Evolutionary conservation across 2,888 invertebrate species (phyloP), one percentile per base, ranked within the genome.

Genomic region (Vanessa cardui): DNA sequence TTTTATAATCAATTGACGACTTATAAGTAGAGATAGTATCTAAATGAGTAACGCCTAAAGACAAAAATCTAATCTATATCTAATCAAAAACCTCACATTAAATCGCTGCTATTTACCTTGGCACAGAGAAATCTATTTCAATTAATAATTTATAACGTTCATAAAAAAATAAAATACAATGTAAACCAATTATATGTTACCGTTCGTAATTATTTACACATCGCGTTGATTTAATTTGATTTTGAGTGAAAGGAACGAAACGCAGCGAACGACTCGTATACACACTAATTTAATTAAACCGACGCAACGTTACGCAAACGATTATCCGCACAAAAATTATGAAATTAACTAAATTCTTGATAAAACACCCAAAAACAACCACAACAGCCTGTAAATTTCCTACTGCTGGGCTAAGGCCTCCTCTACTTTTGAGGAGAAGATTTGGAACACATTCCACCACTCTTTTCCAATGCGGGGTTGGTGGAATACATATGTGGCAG

Each of bases 191-290:
- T 56, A 56, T 58, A 63, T 18, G 8, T 20, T 59, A 46, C 47
- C 12, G 21, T 58, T 62, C 16, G 50, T 69, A 66, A 71, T 71
- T 71, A 58, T 71, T 64, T 60, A 69, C 66, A 66, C 65, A 62
- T 58, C 45, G 54, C 50, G 47, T 47, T 45, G 7, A 50, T 50
- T 66, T 69, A 58, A 66, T 71, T 71, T 65, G 70, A 70, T 72
- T 67, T 68, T 62, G 66, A 71, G 71, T 74, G 72, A 74, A 71
- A 74, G 73, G 73, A 58, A 64, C 61, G 68, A 65, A 66, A 68
- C 62, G 62, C 61, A 74, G 68, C 64, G 68, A 66, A 64, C 64
- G 58, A 66, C 68, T 61, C 54, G 56, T 65, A 33, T 54, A 56
- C 54, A 46, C 61, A 71, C 69, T 69, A 66, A 68, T 33, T 61